phyloP scores from a whole-genome alignment of 2,113 vertebrate species.

The Barnardius zonarius region DNA sequence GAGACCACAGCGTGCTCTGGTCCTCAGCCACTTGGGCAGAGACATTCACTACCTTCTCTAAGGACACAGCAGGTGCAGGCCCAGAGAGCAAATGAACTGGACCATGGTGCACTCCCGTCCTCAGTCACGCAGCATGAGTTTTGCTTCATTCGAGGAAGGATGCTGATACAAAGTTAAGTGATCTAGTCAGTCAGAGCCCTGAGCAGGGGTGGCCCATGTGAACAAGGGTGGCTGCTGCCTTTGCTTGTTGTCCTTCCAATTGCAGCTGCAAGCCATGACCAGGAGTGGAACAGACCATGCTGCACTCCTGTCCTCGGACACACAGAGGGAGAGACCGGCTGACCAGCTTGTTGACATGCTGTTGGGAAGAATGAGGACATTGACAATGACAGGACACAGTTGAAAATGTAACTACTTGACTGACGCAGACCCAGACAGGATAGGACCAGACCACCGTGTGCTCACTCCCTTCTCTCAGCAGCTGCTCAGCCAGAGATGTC shows the following conservation, averaged over 20 bases:
- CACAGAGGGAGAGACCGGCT: not conserved
- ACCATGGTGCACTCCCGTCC: not conserved
- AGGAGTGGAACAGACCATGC: not conserved
- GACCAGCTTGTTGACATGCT: not conserved
- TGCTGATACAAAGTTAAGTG: not conserved
- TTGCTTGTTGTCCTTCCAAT: not conserved
- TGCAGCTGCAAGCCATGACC: not conserved
- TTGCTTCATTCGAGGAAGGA: not conserved
- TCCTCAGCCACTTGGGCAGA: not conserved
- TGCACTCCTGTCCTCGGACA: not conserved
- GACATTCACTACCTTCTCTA: not conserved
- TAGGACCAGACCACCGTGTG: rapidly evolving
- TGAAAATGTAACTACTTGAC: not conserved
- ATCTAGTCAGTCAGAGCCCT: not conserved
- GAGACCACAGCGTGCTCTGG: not conserved
- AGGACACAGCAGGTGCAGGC: not conserved
- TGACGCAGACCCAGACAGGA: rapidly evolving
- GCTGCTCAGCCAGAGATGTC: not conserved
- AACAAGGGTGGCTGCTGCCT: not conserved
- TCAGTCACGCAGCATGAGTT: not conserved
- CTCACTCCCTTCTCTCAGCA: not conserved
- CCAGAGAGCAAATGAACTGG: not conserved
- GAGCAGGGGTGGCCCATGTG: not conserved
- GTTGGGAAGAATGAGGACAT: not conserved
- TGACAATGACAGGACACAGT: not conserved